Conservation (phyloP, 2,113 vertebrate genomes). For the Albula goreensis region DNA sequence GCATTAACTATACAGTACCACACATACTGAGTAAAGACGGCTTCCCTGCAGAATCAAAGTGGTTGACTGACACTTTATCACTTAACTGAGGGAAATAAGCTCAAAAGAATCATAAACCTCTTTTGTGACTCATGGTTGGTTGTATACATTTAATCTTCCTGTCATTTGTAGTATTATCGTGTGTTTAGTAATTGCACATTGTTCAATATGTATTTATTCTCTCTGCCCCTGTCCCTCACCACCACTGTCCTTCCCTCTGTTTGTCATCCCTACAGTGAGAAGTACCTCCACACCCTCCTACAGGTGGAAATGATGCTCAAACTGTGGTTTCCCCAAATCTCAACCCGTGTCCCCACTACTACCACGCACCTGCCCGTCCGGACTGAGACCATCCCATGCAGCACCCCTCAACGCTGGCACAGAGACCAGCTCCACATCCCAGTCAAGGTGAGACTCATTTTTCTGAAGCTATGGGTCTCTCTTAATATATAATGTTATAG, state of each 20-base stretch:
- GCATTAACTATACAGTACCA: neutral
- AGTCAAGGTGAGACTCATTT: constrained; percentile 52
- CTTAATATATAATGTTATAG: no score
- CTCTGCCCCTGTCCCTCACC: neutral
- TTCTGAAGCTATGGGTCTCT: neutral
- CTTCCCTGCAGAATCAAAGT: no score
- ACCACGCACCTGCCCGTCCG: neutral
- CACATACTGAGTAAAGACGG: neutral
- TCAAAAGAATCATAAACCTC: neutral
- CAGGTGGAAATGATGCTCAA: constrained; percentile 87
- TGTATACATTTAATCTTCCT: neutral
- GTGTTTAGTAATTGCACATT: neutral
- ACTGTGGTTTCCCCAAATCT: constrained; percentile 80
- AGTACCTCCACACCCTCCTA: constrained; percentile 80
- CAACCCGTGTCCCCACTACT: constrained; percentile 23
- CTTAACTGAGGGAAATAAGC: no score
- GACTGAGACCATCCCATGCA: constrained; percentile 36
- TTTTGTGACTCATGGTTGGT: neutral
- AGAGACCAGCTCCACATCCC: constrained; percentile 68
- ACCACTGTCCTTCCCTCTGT: neutral
- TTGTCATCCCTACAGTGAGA: constrained; percentile 65
- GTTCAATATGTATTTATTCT: neutral
- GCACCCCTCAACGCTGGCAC: constrained; percentile 46
- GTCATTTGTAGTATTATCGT: neutral
- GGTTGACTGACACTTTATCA: no score